Evolutionary conservation across 2,113 vertebrate genomes (phyloP), one percentile per base, ranked within the genome.

Genomic region (Otus sunia): DNA sequence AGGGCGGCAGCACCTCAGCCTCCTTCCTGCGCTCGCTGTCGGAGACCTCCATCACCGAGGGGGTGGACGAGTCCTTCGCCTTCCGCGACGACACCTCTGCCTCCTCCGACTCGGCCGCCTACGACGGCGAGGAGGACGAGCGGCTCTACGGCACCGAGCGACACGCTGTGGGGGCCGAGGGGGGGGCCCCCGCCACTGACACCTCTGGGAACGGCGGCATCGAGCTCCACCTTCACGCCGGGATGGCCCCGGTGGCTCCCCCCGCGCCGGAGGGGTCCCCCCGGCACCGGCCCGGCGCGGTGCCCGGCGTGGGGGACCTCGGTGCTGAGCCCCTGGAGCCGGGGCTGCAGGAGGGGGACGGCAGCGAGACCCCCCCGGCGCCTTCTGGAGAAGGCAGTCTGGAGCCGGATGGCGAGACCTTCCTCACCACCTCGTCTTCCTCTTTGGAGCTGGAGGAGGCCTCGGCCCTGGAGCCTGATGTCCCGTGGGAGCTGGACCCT

Each of bases 11-110:
- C 92, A 98, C 99, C 8, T 99, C 99, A 0, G 98, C 98, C 30
- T 99, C 99, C 16, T 99, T 99, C 96, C 98, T 99, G 83, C 99
- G 98, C 95, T 99, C 99, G 0, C 98, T 99, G 81, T 99, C 99
- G 0, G 99, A 99, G 93, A 99, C 98, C 64, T 99, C 99, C 79
- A 99, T 99, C 93, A 98, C 99, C 1, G 99, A 99, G 90, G 99
- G 99, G 1, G 93, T 99, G 88, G 99, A 99, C 2, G 99, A 99
- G 80, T 98, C 99, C 43, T 99, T 99, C 7, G 99, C 99, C 94
- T 99, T 98, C 97, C 99, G 97, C 45, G 99, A 99, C 1, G 99
- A 99, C 92, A 98, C 99, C n/a, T 99, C 99, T 0, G 99, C 99
- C 17, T 99, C 99, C 67, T 98, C 99, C 2, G 99, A 99, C 97